Conservation (phyloP, 53 echinoderm and acorn worm species). For the Arbacia lixula region DNA sequence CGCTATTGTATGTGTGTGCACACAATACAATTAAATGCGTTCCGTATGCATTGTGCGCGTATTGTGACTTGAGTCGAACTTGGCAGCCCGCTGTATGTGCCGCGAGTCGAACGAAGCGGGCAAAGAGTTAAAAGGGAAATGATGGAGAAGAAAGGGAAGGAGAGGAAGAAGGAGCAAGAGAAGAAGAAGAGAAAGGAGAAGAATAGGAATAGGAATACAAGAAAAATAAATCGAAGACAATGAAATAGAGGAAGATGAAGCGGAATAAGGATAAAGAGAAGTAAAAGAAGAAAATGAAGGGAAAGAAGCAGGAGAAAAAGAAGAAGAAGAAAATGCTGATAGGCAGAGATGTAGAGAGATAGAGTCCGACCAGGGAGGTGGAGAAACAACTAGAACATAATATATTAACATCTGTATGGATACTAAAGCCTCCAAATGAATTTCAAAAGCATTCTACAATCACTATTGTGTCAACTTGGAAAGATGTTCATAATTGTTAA, state of each 20-base stretch:
- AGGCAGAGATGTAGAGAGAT: neutral
- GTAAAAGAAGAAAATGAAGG: neutral
- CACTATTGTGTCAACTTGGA: too few species aligned
- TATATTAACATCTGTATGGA: too few species aligned
- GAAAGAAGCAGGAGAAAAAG: neutral
- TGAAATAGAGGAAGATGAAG: neutral
- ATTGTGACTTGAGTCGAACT: too few species aligned
- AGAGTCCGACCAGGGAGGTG: neutral
- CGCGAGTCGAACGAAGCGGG: too few species aligned
- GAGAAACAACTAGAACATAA: neutral
- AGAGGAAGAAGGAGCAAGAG: neutral
- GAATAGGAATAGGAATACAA: neutral
- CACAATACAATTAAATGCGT: too few species aligned
- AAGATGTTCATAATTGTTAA: too few species aligned
- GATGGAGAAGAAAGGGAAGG: neutral
- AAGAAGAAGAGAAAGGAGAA: neutral
- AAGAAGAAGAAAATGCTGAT: neutral
- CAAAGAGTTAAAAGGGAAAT: too few species aligned
- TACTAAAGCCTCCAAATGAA: too few species aligned
- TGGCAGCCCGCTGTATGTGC: too few species aligned
- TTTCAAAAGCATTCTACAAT: too few species aligned
- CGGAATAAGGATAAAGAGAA: neutral
- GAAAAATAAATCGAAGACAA: neutral
- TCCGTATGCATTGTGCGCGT: too few species aligned
- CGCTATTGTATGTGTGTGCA: too few species aligned